These are phyloP conservation scores for Aspidiotus destructor DNA, from an alignment of 2,888 invertebrate species.

Conservation along the genomic window DNA sequence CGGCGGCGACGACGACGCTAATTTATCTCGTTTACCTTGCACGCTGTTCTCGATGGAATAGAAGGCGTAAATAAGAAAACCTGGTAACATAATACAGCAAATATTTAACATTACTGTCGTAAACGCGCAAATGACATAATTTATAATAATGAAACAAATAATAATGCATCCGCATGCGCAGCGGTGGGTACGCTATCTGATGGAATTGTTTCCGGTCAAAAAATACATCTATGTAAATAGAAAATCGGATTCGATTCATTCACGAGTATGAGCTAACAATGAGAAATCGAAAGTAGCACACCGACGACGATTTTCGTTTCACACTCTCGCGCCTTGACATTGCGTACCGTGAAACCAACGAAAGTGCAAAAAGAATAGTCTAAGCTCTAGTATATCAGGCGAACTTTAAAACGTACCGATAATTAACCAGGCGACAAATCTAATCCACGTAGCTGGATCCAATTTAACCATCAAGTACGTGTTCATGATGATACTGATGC, in stretches of 20 bases:
- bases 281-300: not conserved
- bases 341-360: not conserved
- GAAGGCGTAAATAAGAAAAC: slow-evolving; percentile 72
- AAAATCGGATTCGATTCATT: not conserved
- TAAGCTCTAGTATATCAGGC: not conserved
- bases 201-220: not conserved
- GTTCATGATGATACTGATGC: slow-evolving; percentile 69
- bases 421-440: slow-evolving; percentile 68
- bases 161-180: not conserved
- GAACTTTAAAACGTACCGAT: slow-evolving; percentile 52
- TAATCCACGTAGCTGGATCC: slow-evolving; percentile 68
- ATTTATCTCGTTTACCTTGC: slow-evolving; percentile 44
- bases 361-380: slow-evolving; percentile 7
- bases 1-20: not conserved
- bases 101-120: not conserved
- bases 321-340: too few species aligned
- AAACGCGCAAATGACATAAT: not conserved
- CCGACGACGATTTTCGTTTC: too few species aligned
- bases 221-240: not conserved
- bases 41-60: slow-evolving; percentile 73
- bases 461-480: slow-evolving; percentile 76
- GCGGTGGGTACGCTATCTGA: not conserved
- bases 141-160: not conserved
- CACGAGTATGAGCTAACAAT: too few species aligned
- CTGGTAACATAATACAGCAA: slow-evolving; percentile 44